Conservation (phyloP, 2,888 invertebrate genomes). For the Bugulina stolonifera region DNA sequence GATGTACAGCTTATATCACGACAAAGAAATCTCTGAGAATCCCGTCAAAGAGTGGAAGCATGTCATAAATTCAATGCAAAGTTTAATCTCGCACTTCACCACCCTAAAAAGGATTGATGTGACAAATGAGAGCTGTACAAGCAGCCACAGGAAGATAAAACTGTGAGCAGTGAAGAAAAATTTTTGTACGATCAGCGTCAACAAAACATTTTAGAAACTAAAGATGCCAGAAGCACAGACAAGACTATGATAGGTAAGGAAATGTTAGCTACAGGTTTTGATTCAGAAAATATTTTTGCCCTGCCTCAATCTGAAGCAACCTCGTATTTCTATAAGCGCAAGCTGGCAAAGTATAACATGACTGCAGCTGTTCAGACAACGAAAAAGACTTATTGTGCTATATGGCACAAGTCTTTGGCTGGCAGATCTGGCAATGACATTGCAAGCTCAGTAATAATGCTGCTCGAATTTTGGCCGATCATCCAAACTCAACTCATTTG, state of each 20-base stretch:
- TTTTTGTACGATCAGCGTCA: no score
- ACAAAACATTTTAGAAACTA: no score
- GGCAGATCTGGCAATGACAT: background rate
- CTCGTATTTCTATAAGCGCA: background rate
- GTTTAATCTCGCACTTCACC: background rate
- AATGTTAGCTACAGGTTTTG: background rate
- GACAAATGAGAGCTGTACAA: background rate
- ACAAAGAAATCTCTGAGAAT: background rate
- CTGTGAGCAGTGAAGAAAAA: no score
- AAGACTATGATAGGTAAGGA: background rate
- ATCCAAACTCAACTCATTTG: background rate
- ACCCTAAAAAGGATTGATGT: background rate
- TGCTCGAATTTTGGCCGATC: background rate
- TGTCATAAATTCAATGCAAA: background rate
- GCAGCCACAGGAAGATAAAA: no score
- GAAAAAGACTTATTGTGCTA: background rate
- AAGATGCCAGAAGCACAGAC: background rate
- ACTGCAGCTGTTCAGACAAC: background rate
- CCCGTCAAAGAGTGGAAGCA: background rate
- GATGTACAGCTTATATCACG: background rate
- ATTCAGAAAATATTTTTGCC: conserved; percentile 1
- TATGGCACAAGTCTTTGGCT: background rate
- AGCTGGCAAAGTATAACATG: no score
- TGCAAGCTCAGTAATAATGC: background rate
- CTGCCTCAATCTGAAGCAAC: background rate